These are phyloP conservation scores for Proterorhinus semilunaris DNA, from an alignment of 2,113 vertebrate species.

Conservation along the genomic window DNA sequence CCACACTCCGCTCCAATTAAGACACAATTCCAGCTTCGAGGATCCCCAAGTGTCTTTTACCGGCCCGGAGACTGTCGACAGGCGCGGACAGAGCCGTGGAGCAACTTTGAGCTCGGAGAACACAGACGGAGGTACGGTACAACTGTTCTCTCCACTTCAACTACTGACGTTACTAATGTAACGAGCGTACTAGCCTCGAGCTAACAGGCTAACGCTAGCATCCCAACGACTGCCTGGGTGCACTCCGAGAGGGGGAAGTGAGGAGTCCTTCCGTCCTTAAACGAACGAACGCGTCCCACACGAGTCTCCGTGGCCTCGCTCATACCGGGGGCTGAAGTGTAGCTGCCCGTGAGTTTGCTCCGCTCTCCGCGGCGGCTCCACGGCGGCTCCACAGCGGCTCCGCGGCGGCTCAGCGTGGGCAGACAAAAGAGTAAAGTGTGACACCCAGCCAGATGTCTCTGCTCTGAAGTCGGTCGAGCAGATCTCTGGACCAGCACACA, in stretches of 20 bases:
- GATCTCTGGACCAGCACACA: too few species aligned
- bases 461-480: too few species aligned
- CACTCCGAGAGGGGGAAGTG: slow-evolving; percentile 20
- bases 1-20: slow-evolving; percentile 53
- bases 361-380: too few species aligned
- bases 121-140: slow-evolving; percentile 53
- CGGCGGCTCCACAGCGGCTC: too few species aligned
- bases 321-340: background rate
- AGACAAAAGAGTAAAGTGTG: slow-evolving; percentile 65
- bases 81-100: slow-evolving; percentile 8
- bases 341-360: background rate
- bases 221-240: slow-evolving; percentile 39
- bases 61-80: slow-evolving; percentile 7
- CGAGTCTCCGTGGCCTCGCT: background rate
- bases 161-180: slow-evolving; percentile 69
- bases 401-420: slow-evolving; percentile 29
- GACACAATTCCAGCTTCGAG: slow-evolving; percentile 35
- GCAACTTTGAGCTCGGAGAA: slow-evolving; percentile 48
- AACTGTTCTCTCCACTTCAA: slow-evolving; percentile 62
- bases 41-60: background rate
- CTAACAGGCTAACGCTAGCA: slow-evolving; percentile 71
- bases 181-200: slow-evolving; percentile 49
- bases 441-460: slow-evolving; percentile 13
- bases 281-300: background rate
- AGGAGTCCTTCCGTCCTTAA: background rate